A percentile compares a stretch with the other conserved stretches of the same genome.
phyloP scores from a whole-genome alignment of 2,888 invertebrate species.

The Heliconius aoede region DNA sequence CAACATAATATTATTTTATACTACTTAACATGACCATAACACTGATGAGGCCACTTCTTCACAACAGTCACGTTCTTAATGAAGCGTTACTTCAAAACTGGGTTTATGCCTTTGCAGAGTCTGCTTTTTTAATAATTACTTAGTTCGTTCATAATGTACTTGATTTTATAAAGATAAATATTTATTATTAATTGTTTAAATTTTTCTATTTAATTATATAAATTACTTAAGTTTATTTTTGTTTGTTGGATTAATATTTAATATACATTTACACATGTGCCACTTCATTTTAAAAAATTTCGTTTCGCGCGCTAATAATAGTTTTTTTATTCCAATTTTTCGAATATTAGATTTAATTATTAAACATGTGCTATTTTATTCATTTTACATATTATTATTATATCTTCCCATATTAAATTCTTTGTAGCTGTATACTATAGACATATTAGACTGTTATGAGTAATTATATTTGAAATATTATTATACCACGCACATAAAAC shows the following conservation, averaged over 20 bases:
- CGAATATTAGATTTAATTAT: not conserved
- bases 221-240: not conserved
- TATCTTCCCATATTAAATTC: not conserved
- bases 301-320: not conserved
- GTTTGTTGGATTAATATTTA: not conserved
- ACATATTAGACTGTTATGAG: too few species aligned
- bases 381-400: not conserved
- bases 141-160: not conserved
- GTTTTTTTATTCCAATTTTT: not conserved
- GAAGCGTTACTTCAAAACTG: conserved; percentile 48
- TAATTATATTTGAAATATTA: too few species aligned
- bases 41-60: conserved; percentile 45
- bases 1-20: conserved; percentile 8
- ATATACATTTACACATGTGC: not conserved
- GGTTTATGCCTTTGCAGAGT: conserved; percentile 1
- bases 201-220: too few species aligned
- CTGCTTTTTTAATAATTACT: not conserved
- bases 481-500: not conserved
- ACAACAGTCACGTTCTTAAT: conserved; percentile 48
- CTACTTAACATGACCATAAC: conserved; percentile 24
- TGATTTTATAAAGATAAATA: not conserved
- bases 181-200: too few species aligned
- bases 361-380: not conserved
- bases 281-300: not conserved
- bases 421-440: not conserved